phyloP scores from a whole-genome alignment of 2,113 vertebrate genomes.

The Motacilla tschutschensis region DNA sequence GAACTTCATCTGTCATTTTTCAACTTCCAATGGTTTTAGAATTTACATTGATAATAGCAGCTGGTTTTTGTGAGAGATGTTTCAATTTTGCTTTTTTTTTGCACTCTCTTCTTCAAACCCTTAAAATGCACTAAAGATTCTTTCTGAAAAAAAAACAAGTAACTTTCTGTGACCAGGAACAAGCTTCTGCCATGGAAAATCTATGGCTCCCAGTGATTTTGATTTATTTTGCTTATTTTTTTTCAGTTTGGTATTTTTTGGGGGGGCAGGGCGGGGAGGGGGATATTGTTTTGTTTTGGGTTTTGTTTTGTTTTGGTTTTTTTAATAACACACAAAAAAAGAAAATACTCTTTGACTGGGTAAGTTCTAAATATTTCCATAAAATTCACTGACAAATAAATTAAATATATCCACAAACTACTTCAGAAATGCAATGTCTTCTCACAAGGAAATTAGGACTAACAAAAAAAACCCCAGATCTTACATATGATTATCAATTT shows the following conservation, averaged over 20 bases:
- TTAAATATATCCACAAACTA: neutral
- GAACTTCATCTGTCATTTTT: constrained; percentile 15
- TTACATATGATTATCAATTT: neutral
- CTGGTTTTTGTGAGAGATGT: neutral
- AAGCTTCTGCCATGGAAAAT: neutral
- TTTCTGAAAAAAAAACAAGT: neutral
- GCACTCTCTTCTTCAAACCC: neutral
- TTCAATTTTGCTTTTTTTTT: neutral
- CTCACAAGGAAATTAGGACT: neutral
- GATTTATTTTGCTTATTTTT: neutral
- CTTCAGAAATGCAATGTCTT: neutral
- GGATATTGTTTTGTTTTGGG: too few species aligned
- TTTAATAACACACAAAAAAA: neutral
- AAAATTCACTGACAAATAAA: neutral
- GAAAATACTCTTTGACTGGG: neutral
- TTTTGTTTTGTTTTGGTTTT: neutral
- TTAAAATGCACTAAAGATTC: neutral
- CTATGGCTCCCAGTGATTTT: neutral
- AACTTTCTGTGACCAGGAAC: neutral
- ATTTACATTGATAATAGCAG: neutral
- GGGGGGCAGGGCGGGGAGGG: too few species aligned
- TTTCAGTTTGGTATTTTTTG: neutral
- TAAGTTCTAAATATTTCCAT: neutral
- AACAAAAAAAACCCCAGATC: neutral
- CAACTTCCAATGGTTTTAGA: neutral